Evolutionary conservation across 30 jellyfish, hydroid and myxozoan species (phyloP).

Genomic region (Hydra vulgaris): DNA sequence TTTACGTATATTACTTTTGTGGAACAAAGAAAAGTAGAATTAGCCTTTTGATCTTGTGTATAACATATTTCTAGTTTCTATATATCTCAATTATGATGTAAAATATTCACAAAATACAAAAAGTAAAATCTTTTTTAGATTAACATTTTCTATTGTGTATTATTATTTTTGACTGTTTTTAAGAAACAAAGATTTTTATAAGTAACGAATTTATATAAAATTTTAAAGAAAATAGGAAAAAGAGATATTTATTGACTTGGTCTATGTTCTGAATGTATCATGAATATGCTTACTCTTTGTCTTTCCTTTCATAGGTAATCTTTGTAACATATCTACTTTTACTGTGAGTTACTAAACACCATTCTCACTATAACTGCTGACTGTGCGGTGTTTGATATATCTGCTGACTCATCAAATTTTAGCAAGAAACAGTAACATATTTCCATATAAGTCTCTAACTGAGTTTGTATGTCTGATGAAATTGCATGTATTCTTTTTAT

Average conservation of each 20-base stretch:
- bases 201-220: too few species aligned
- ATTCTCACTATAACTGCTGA: not conserved
- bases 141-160: too few species aligned
- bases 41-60: too few species aligned
- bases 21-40: too few species aligned
- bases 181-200: too few species aligned
- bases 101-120: too few species aligned
- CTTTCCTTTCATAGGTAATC: not conserved
- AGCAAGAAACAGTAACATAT: not conserved
- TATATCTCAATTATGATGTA: too few species aligned
- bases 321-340: not conserved
- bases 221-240: not conserved
- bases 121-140: too few species aligned
- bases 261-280: not conserved
- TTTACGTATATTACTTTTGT: too few species aligned
- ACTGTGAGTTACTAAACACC: not conserved
- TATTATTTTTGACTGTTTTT: too few species aligned
- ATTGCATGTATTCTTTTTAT: not conserved
- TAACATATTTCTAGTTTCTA: too few species aligned
- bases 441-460: not conserved
- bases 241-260: not conserved
- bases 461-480: not conserved
- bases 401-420: not conserved
- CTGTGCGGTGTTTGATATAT: not conserved
- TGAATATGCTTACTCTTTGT: not conserved